Conservation (phyloP, 2,797 vertebrate species). For the Pipistrellus pipistrellus region DNA sequence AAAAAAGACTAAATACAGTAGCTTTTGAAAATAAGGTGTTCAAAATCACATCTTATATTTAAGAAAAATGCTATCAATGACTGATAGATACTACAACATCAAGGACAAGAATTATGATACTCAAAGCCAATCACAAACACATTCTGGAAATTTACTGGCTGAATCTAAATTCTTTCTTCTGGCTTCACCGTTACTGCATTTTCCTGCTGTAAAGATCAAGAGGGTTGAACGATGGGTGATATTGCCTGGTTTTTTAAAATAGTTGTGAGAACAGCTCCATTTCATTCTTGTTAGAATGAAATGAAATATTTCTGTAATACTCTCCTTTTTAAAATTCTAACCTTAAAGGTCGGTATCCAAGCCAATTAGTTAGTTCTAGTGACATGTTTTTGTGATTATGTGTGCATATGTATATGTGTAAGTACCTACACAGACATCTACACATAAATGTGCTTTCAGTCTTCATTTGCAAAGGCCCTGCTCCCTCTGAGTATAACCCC, state of each 20-base stretch:
- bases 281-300: background rate
- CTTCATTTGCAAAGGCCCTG: background rate
- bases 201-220: background rate
- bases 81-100: background rate
- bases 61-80: background rate
- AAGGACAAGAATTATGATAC: background rate
- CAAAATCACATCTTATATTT: background rate
- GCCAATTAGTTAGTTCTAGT: background rate
- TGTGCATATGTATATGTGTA: background rate
- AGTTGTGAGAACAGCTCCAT: background rate
- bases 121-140: conserved; percentile 32
- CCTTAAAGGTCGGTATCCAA: background rate
- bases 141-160: background rate
- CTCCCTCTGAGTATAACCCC: background rate
- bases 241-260: background rate
- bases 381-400: background rate
- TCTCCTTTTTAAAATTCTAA: conserved; percentile 33
- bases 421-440: background rate
- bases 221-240: background rate
- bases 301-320: background rate
- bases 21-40: conserved; percentile 3
- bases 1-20: background rate
- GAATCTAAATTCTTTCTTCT: background rate
- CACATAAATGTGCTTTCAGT: background rate
- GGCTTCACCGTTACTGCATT: background rate